Percentiles rank a stretch among this genome's conserved stretches.
These are phyloP conservation scores for Corythornis madagascariensis DNA, from an alignment of 2,113 vertebrate genomes.

Conservation along the genomic window DNA sequence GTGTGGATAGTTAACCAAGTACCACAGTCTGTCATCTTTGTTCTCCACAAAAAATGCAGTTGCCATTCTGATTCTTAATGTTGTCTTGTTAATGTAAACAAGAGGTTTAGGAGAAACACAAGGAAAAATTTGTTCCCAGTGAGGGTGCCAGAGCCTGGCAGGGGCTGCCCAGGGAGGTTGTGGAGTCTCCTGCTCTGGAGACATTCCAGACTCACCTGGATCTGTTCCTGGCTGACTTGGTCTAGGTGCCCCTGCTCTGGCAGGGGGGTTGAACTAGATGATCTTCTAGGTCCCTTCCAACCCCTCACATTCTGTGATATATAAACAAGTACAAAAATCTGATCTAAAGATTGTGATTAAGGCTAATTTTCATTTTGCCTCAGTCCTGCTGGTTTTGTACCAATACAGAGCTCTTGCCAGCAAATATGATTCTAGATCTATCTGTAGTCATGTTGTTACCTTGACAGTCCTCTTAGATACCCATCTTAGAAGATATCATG, in stretches of 20 bases:
- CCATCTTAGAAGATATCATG: constrained; percentile 91
- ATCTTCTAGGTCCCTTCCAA: too few species aligned
- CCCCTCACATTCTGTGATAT: not conserved
- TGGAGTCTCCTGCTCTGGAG: too few species aligned
- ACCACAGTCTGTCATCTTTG: not conserved
- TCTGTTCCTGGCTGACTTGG: too few species aligned
- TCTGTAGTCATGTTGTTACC: not conserved
- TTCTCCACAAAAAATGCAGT: not conserved
- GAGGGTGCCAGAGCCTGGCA: too few species aligned
- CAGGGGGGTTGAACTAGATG: too few species aligned
- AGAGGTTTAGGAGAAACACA: too few species aligned
- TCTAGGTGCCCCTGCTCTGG: too few species aligned
- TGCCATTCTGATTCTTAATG: not conserved
- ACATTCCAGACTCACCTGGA: too few species aligned
- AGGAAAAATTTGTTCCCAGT: too few species aligned
- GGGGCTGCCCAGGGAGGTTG: too few species aligned
- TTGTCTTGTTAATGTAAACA: too few species aligned
- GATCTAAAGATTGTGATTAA: not conserved
- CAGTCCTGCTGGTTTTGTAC: not conserved
- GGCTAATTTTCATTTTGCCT: not conserved
- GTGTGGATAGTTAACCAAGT: not conserved
- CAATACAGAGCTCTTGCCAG: not conserved
- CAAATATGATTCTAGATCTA: not conserved
- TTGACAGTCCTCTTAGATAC: constrained; percentile 82
- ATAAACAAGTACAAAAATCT: not conserved